A percentile compares a stretch with the other conserved stretches of the same genome.
These are phyloP conservation scores for Apostichopus leukothele DNA, from an alignment of 53 echinoderm and acorn worm genomes.

Conservation along the genomic window DNA sequence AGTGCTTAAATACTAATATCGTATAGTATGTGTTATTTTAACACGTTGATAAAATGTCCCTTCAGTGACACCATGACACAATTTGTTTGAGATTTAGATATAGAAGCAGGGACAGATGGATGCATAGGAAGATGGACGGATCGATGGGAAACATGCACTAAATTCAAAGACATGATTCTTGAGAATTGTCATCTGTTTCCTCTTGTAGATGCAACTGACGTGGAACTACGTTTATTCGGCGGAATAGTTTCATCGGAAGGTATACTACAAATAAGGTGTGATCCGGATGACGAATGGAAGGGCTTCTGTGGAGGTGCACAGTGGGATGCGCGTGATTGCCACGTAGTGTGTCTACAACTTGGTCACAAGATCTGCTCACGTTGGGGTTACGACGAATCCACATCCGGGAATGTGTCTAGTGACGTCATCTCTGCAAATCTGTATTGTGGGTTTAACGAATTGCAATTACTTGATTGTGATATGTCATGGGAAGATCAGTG, in stretches of 20 bases:
- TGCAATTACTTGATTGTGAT: conserved; percentile 8
- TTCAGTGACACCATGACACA: too few relatives aligned
- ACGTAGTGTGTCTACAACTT: conserved; percentile 3
- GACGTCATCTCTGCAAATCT: conserved; percentile 6
- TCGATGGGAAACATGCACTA: too few relatives aligned
- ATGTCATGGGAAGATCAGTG: background rate
- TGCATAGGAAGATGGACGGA: too few relatives aligned
- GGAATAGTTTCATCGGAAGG: conserved; percentile 16
- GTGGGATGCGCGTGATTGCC: conserved; percentile 3
- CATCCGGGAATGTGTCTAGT: too few relatives aligned
- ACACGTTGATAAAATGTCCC: too few relatives aligned
- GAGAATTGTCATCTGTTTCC: background rate
- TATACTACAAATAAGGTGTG: background rate
- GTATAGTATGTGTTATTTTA: too few relatives aligned
- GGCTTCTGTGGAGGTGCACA: background rate
- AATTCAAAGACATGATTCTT: background rate
- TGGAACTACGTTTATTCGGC: background rate
- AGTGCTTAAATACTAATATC: too few relatives aligned
- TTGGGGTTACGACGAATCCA: too few relatives aligned
- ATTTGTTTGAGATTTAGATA: too few relatives aligned
- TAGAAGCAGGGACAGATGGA: too few relatives aligned
- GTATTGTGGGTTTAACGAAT: background rate
- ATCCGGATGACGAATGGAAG: conserved; percentile 4
- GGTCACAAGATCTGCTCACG: conserved; percentile 7
- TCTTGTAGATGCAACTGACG: background rate